These are phyloP conservation scores for Ciconia nigra DNA, from an alignment of 2,797 vertebrate genomes.

Conservation along the genomic window DNA sequence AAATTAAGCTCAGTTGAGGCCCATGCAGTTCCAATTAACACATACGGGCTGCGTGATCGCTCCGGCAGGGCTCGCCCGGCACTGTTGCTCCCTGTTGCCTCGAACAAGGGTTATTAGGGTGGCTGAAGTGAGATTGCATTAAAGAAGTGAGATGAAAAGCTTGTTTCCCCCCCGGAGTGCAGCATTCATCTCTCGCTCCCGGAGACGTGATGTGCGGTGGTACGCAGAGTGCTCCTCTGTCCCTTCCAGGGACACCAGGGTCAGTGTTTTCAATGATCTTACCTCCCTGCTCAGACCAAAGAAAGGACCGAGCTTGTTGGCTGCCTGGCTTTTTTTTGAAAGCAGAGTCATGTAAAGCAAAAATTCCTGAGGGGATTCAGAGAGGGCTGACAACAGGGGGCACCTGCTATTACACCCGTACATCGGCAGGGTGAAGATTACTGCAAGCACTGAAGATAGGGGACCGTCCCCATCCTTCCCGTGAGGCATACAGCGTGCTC, in stretches of 20 bases:
- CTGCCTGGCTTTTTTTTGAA: not conserved
- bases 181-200: not conserved
- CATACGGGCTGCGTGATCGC: not conserved
- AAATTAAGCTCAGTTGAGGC: not conserved
- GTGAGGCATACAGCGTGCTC: not conserved
- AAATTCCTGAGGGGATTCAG: not conserved
- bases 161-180: not conserved
- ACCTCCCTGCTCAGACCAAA: not conserved
- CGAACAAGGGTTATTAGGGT: not conserved
- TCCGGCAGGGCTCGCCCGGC: not conserved
- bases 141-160: not conserved
- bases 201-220: not conserved
- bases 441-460: accelerated
- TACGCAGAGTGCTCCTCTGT: accelerated
- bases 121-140: not conserved
- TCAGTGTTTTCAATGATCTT: not conserved
- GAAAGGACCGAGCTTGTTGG: not conserved
- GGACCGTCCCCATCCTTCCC: not conserved
- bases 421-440: not conserved
- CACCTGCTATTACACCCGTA: not conserved
- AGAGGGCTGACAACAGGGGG: accelerated
- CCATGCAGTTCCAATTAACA: not conserved
- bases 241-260: not conserved
- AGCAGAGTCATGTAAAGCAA: not conserved
- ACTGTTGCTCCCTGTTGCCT: not conserved